These are phyloP conservation scores for Corythornis vintsioides DNA, from an alignment of 2,113 vertebrate genomes.

Conservation along the genomic window DNA sequence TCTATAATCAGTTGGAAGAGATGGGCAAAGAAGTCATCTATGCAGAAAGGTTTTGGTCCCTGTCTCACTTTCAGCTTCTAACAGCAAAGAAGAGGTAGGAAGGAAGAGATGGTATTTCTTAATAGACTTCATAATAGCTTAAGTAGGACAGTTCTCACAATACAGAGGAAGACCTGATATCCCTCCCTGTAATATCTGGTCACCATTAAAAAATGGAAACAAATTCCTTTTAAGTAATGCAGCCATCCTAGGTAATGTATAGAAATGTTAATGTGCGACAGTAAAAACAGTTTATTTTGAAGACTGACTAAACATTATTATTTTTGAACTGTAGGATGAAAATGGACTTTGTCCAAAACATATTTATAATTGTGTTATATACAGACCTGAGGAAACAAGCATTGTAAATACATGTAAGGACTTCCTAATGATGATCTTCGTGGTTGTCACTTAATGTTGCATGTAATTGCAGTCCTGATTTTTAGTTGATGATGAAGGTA, in stretches of 20 bases:
- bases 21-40: background rate
- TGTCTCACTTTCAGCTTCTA: background rate
- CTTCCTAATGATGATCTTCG: background rate
- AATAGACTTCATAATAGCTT: background rate
- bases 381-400: background rate
- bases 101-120: background rate
- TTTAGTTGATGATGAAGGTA: background rate
- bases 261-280: background rate
- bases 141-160: background rate
- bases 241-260: background rate
- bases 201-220: background rate
- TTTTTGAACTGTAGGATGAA: background rate
- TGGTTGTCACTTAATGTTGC: background rate
- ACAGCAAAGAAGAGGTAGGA: background rate
- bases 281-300: background rate
- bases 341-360: background rate
- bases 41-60: background rate
- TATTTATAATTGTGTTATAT: background rate
- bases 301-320: background rate
- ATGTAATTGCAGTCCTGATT: background rate
- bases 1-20: background rate
- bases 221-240: background rate
- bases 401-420: accelerated
- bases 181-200: background rate
- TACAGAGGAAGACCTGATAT: background rate